phyloP scores from a whole-genome alignment of 2,888 invertebrate species.

The Drosophila fulvimacula region DNA sequence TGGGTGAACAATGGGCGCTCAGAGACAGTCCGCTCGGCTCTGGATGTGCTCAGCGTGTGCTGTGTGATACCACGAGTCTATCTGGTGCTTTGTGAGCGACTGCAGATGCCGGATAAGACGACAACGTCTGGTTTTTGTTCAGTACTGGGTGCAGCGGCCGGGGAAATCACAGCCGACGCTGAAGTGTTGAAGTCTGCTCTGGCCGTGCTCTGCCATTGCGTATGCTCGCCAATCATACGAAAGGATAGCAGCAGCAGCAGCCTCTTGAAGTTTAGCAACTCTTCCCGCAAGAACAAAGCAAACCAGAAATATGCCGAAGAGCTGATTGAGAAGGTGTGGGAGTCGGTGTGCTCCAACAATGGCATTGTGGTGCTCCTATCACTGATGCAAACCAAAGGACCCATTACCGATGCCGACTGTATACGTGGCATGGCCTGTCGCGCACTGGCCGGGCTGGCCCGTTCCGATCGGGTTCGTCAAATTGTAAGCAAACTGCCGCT shows the following conservation, averaged over 20 bases:
- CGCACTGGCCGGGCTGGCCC: constrained; percentile 95
- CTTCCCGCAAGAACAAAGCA: constrained; percentile 85
- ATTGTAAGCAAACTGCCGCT: constrained; percentile 97
- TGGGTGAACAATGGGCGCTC: constrained; percentile 93
- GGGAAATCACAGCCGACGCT: constrained; percentile 94
- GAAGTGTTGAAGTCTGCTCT: constrained; percentile 97
- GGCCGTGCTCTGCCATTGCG: constrained; percentile 95
- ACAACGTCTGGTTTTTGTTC: constrained; percentile 92
- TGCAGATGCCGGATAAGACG: constrained; percentile 91
- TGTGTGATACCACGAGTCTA: constrained; percentile 94
- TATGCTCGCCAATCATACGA: constrained; percentile 93
- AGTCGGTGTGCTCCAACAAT: constrained; percentile 96
- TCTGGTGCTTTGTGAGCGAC: constrained; percentile 89
- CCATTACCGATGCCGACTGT: constrained; percentile 98
- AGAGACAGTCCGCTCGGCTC: constrained; percentile 92
- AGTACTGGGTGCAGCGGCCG: constrained; percentile 94
- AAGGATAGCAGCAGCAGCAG: constrained; percentile 71
- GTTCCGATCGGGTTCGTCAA: constrained; percentile 96
- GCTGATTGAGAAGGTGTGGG: constrained; percentile 96
- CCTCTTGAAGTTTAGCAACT: constrained; percentile 71
- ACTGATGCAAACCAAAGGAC: constrained; percentile 95
- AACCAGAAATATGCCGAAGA: constrained; percentile 91
- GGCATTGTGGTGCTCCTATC: constrained; percentile 97
- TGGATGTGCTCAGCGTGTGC: constrained; percentile 96
- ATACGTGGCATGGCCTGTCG: constrained; percentile 97